phyloP scores from a whole-genome alignment of 2,113 vertebrate genomes.

The Reinhardtius hippoglossoides region DNA sequence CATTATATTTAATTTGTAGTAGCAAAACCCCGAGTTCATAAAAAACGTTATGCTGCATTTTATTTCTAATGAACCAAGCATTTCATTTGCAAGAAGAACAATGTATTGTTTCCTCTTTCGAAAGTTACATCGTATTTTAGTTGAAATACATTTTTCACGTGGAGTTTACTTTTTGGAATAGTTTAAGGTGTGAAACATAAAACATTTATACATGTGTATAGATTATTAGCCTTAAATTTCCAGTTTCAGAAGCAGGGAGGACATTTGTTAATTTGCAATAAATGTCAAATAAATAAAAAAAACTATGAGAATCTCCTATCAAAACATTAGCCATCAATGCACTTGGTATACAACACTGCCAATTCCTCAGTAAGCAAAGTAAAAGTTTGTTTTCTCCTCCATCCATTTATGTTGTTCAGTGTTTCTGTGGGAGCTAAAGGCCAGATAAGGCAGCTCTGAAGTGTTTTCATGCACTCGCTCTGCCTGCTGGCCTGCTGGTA shows the following conservation, averaged over 20 bases:
- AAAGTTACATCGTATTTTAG: no score
- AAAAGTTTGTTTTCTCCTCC: not conserved
- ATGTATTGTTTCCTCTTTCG: not conserved
- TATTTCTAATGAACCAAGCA: not conserved
- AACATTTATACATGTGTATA: not conserved
- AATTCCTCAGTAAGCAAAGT: slow-evolving; percentile 1
- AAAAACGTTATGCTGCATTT: no score
- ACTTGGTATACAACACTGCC: not conserved
- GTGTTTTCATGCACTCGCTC: slow-evolving; percentile 34
- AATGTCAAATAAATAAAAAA: not conserved
- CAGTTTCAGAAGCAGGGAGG: not conserved
- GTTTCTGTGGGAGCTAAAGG: slow-evolving; percentile 37
- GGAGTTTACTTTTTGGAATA: not conserved
- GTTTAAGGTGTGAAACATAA: no score
- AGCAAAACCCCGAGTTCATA: not conserved
- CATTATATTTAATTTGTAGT: not conserved
- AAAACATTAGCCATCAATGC: slow-evolving; percentile 2
- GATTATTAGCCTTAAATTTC: not conserved
- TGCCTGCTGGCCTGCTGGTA: slow-evolving; percentile 62
- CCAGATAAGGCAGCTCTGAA: slow-evolving; percentile 49
- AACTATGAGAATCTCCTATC: not conserved
- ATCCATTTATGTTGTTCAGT: slow-evolving; percentile 11
- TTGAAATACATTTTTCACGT: not conserved
- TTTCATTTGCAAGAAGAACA: not conserved
- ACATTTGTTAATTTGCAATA: not conserved